Evolutionary conservation across 2,888 invertebrate genomes (phyloP).

Genomic region (Adelphocoris suturalis): DNA sequence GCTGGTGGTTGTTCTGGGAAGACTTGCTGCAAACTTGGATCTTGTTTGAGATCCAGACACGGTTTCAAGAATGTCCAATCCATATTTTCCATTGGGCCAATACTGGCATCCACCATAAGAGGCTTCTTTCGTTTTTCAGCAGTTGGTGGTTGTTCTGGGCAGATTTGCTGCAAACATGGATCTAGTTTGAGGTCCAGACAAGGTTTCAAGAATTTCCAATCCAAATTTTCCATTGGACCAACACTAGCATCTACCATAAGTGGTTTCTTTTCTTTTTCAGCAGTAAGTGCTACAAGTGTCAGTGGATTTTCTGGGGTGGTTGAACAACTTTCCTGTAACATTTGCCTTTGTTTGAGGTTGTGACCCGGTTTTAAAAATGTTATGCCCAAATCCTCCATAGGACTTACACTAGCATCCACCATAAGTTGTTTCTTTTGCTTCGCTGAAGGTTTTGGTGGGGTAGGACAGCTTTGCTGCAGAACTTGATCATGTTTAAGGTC

Average conservation of each 20-base stretch:
- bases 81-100: not conserved
- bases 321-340: not conserved
- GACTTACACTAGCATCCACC: not conserved
- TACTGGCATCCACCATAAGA: not conserved
- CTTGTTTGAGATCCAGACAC: not conserved
- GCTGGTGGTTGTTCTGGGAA: not conserved
- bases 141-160: not conserved
- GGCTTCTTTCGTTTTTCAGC: not conserved
- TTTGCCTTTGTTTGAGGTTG: not conserved
- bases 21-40: not conserved
- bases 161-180: not conserved
- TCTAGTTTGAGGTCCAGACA: not conserved
- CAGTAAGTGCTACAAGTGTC: too few species aligned
- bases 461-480: conserved; percentile 8
- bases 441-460: not conserved
- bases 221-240: not conserved
- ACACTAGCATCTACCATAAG: not conserved
- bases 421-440: not conserved
- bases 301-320: not conserved
- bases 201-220: not conserved
- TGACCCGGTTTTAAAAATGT: not conserved
- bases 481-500: not conserved
- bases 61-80: not conserved
- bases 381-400: not conserved
- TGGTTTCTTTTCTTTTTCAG: not conserved